These are phyloP conservation scores for Megalopta genalis DNA, from an alignment of 1,140 invertebrate genomes.

Conservation along the genomic window DNA sequence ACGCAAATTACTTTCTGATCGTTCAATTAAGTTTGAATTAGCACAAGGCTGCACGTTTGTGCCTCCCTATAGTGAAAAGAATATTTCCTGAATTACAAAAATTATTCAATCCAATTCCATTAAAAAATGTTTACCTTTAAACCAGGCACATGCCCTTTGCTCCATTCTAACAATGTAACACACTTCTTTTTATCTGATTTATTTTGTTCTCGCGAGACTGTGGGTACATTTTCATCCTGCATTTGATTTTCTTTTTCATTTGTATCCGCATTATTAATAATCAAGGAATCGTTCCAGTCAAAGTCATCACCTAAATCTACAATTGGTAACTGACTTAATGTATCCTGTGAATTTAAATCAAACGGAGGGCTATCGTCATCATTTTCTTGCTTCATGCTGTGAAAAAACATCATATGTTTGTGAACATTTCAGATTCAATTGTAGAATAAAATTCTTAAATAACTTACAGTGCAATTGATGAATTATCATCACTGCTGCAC, in stretches of 20 bases:
- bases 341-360: constrained; percentile 46
- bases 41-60: constrained; percentile 47
- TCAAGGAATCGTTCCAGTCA: constrained; percentile 34
- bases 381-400: constrained; percentile 11
- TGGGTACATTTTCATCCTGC: background rate
- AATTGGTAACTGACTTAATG: constrained; percentile 70
- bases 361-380: constrained; percentile 16
- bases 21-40: background rate
- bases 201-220: background rate
- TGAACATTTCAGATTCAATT: too few species aligned
- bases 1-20: background rate
- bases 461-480: background rate
- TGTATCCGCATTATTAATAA: constrained; percentile 25
- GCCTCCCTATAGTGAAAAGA: constrained; percentile 52
- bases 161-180: constrained; percentile 72
- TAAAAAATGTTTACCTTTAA: constrained; percentile 58
- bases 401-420: background rate
- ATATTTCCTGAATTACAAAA: constrained; percentile 16
- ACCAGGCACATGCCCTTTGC: constrained; percentile 73
- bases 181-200: constrained; percentile 16
- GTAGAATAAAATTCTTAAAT: background rate
- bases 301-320: constrained; percentile 76
- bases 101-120: background rate
- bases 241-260: constrained; percentile 13
- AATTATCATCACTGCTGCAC: constrained; percentile 21